Percentiles rank a stretch among this genome's conserved stretches.
phyloP scores from a whole-genome alignment of 1,140 invertebrate species.

The Cyrtorhinus lividipennis region DNA sequence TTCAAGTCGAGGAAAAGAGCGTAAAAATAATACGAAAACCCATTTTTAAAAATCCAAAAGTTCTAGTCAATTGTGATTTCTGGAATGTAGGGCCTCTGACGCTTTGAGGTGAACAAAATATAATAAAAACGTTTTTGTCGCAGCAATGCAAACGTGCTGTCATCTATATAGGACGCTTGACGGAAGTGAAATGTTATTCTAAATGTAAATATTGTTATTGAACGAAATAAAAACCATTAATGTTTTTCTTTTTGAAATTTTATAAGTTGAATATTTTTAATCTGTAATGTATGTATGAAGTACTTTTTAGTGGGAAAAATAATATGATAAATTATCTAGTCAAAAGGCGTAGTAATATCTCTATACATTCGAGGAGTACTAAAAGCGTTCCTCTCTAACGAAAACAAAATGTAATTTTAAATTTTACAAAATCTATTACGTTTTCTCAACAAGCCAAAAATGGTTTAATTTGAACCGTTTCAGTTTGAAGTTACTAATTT shows the following conservation, averaged over 20 bases:
- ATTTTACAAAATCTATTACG: neutral
- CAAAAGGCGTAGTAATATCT: constrained; percentile 19
- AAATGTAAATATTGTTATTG: constrained; percentile 29
- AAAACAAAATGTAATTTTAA: constrained; percentile 7
- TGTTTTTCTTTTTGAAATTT: constrained; percentile 14
- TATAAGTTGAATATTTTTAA: constrained; percentile 22
- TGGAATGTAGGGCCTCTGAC: constrained; percentile 8
- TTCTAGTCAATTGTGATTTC: constrained; percentile 23
- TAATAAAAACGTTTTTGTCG: neutral
- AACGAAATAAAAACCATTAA: constrained; percentile 17
- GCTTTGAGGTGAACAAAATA: constrained; percentile 7
- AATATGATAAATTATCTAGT: constrained; percentile 18
- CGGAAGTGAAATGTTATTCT: constrained; percentile 26
- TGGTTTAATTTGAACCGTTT: too few relatives aligned
- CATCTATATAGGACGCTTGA: constrained; percentile 18
- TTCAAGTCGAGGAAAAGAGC: too few relatives aligned
- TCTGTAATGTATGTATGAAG: constrained; percentile 12
- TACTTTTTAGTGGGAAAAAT: neutral
- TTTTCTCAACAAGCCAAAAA: neutral
- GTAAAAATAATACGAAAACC: constrained; percentile 12
- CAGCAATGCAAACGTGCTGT: constrained; percentile 8
- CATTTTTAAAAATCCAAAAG: constrained; percentile 16
- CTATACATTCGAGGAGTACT: constrained; percentile 14
- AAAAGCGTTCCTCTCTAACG: constrained; percentile 12
- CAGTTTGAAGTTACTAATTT: too few relatives aligned